phyloP scores from a whole-genome alignment of 2,113 vertebrate species.

The Microcebus lehilahytsara region DNA sequence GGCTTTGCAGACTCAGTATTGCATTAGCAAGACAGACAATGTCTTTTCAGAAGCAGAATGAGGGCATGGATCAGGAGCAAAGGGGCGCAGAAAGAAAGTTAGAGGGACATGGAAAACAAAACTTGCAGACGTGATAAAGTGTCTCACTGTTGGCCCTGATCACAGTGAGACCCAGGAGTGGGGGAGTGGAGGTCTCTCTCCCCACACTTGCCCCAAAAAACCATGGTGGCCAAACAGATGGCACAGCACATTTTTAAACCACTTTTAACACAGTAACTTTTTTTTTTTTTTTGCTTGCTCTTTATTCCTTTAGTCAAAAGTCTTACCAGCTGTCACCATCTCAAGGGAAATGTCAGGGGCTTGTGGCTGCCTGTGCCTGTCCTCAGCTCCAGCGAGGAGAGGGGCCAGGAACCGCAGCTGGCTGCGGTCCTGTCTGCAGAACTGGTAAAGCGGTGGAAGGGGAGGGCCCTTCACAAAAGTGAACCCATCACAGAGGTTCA shows the following conservation, averaged over 20 bases:
- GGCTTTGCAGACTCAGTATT: not conserved
- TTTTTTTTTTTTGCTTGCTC: constrained; percentile 61
- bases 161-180: not conserved
- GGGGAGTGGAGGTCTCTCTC: constrained; percentile 30
- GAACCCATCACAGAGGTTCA: not conserved
- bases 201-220: constrained; percentile 27
- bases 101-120: not conserved
- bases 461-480: not conserved
- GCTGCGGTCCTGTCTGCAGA: not conserved
- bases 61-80: not conserved
- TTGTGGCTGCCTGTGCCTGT: constrained; percentile 29
- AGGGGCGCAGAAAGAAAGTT: not conserved
- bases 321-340: constrained; percentile 74
- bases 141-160: not conserved
- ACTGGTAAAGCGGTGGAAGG: not conserved
- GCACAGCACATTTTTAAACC: constrained; percentile 69
- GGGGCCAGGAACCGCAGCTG: not conserved
- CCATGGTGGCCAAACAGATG: constrained; percentile 67
- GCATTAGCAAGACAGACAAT: not conserved
- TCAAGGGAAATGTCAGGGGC: constrained; percentile 74
- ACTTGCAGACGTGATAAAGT: not conserved
- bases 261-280: constrained; percentile 67
- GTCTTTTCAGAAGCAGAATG: not conserved
- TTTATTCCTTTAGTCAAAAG: constrained; percentile 78
- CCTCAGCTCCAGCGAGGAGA: not conserved